These are phyloP conservation scores for Melanostoma mellinum DNA, from an alignment of 2,888 invertebrate genomes.

Conservation along the genomic window DNA sequence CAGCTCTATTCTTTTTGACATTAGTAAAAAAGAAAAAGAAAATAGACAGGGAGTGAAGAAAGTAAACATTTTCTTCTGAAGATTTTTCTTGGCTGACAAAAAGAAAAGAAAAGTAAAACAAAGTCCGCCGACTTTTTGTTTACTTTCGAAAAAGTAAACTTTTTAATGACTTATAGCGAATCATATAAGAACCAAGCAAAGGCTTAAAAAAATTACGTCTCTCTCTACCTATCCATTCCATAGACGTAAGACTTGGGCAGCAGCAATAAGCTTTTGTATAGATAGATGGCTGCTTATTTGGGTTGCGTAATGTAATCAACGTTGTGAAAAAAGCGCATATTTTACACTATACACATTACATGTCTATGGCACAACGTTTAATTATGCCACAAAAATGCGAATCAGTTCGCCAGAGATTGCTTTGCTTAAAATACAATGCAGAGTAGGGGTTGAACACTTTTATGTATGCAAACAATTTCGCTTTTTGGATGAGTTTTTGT, in stretches of 20 bases:
- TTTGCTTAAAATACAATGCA: slow-evolving; percentile 44
- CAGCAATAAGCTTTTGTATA: slow-evolving; percentile 4
- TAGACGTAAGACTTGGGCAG: slow-evolving; percentile 3
- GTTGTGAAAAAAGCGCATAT: slow-evolving; percentile 31
- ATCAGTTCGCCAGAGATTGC: slow-evolving; percentile 14
- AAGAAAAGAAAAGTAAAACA: slow-evolving; percentile 3
- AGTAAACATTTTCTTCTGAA: slow-evolving; percentile 13
- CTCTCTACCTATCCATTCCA: not conserved
- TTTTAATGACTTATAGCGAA: slow-evolving; percentile 52
- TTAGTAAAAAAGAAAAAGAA: too few relatives aligned
- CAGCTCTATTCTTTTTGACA: slow-evolving; percentile 6
- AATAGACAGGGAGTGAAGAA: slow-evolving; percentile 36
- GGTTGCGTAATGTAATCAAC: slow-evolving; percentile 34
- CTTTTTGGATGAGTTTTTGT: slow-evolving; percentile 20
- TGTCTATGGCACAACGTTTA: slow-evolving; percentile 36
- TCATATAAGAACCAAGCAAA: slow-evolving; percentile 15
- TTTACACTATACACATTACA: not conserved
- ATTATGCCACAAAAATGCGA: slow-evolving; percentile 39
- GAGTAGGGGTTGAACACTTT: slow-evolving; percentile 32
- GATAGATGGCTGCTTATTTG: slow-evolving; percentile 26
- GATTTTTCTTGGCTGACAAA: slow-evolving; percentile 21
- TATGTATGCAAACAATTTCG: slow-evolving; percentile 9
- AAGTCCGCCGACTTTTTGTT: slow-evolving; percentile 25
- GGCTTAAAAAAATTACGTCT: slow-evolving; percentile 27
- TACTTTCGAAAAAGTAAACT: slow-evolving; percentile 44